Conservation (phyloP, 2,797 vertebrate species). For the Poecilia velifera region DNA sequence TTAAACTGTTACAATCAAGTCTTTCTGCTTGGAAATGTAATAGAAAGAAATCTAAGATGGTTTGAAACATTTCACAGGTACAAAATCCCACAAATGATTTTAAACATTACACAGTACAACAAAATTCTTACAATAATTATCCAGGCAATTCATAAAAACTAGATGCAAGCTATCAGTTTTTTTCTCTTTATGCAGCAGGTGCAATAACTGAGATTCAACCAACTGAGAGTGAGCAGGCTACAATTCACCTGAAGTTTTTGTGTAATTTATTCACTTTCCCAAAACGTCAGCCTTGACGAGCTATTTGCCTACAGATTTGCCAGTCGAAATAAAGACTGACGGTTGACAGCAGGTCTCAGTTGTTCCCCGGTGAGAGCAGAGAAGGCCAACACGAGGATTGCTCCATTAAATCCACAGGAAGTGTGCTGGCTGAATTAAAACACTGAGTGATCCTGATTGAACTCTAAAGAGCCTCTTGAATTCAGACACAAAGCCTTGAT, state of each 20-base stretch:
- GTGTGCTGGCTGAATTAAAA: conserved; percentile 25
- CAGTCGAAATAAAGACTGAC: conserved; percentile 31
- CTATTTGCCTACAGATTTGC: conserved; percentile 41
- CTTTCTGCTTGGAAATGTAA: neutral
- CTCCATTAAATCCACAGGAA: conserved; percentile 21
- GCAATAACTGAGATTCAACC: neutral
- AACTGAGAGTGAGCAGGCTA: conserved; percentile 13
- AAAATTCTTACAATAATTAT: neutral
- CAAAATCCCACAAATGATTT: neutral
- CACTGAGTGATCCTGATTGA: conserved; percentile 7
- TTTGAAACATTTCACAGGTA: neutral
- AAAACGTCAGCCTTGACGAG: conserved; percentile 36
- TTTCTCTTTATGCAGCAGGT: neutral
- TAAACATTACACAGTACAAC: neutral
- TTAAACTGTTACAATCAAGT: neutral
- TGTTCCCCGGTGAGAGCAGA: conserved; percentile 28
- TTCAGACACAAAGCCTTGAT: conserved; percentile 8
- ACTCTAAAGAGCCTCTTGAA: conserved; percentile 2
- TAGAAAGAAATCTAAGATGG: neutral
- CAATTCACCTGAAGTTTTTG: conserved; percentile 24
- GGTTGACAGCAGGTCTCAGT: conserved; percentile 38
- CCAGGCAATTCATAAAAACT: neutral
- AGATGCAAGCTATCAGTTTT: neutral
- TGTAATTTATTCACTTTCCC: conserved; percentile 36
- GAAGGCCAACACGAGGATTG: conserved; percentile 18